phyloP scores from a whole-genome alignment of 2,113 vertebrate species.

The Microcebus tavaratra region DNA sequence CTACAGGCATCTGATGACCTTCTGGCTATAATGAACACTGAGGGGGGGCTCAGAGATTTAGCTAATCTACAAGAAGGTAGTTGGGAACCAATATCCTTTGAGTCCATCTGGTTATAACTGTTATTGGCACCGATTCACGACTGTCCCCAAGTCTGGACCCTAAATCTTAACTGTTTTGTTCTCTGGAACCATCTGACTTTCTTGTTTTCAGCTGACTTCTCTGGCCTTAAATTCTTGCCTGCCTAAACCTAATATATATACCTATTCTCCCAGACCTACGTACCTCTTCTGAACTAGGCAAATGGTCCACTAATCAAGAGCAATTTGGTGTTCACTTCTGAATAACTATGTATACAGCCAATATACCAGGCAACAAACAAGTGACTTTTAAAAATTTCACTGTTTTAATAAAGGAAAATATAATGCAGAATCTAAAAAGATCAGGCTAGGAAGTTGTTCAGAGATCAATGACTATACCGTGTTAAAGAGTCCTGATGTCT shows the following conservation, averaged over 20 bases:
- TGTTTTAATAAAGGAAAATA: background rate
- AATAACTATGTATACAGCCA: background rate
- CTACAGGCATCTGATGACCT: background rate
- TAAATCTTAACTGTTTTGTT: background rate
- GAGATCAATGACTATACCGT: background rate
- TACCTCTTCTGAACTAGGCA: background rate
- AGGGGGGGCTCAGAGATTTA: background rate
- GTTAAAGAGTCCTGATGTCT: background rate
- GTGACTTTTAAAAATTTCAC: background rate
- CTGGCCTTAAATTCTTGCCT: background rate
- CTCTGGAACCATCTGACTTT: background rate
- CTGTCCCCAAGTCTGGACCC: background rate
- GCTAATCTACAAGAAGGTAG: background rate
- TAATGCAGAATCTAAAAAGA: background rate
- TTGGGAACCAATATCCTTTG: background rate
- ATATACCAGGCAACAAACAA: background rate
- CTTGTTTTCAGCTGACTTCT: background rate
- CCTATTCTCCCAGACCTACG: background rate
- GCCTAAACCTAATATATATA: background rate
- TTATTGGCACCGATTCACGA: background rate
- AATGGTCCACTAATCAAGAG: background rate
- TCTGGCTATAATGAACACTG: background rate
- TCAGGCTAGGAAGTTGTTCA: background rate
- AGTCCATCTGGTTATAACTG: background rate
- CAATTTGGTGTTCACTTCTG: background rate